A percentile compares a stretch with the other conserved stretches of the same genome.
phyloP scores from a whole-genome alignment of 2,113 vertebrate genomes.

The Thunnus maccoyii region DNA sequence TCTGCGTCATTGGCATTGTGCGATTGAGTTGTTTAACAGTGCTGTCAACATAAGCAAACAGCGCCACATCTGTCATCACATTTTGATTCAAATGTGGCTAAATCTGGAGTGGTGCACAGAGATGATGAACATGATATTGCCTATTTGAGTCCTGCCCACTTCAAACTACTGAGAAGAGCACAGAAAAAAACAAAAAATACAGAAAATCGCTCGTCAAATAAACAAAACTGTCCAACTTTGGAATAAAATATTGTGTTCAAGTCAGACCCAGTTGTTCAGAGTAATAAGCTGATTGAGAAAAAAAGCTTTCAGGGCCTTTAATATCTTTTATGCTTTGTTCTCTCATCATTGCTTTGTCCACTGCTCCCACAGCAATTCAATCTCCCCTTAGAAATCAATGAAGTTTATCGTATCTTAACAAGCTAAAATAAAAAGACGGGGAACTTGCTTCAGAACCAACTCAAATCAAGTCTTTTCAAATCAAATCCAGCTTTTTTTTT shows the following conservation, averaged over 20 bases:
- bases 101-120: background rate
- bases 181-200: background rate
- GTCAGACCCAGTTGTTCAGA: too few species aligned
- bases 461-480: slow-evolving; percentile 4
- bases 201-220: background rate
- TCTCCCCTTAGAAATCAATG: background rate
- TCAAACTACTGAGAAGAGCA: background rate
- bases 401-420: background rate
- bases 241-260: background rate
- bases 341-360: background rate
- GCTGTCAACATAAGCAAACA: background rate
- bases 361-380: background rate
- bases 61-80: background rate
- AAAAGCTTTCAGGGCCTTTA: background rate
- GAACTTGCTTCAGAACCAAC: slow-evolving; percentile 12
- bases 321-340: background rate
- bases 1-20: background rate
- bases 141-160: background rate
- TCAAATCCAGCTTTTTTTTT: background rate
- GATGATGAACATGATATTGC: background rate
- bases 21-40: background rate
- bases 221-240: background rate
- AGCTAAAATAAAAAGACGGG: background rate
- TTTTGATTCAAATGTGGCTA: background rate
- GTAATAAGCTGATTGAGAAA: background rate